Evolutionary conservation across 1,140 invertebrate species (phyloP), one percentile per base, ranked within the genome.

Genomic region (Diprion similis): DNA sequence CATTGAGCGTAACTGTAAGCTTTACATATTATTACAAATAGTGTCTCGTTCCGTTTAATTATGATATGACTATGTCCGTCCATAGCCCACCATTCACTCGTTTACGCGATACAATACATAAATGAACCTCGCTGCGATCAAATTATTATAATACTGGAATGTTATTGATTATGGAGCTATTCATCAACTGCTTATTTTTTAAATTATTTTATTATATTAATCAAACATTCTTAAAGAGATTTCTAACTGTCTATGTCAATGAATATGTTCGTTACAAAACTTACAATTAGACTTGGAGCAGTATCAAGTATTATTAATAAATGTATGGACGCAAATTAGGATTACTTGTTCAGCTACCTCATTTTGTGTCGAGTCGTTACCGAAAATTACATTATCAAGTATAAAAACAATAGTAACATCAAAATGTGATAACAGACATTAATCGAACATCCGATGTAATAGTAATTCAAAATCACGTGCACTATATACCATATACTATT

Each of bases 51-150:
- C 51, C 0, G 51, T 77, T 83, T 83, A 84, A 71, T 72, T 86
- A 86, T 84, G 77, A 83, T 84, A 86, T 86, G 84, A 86, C 83
- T 86, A 86, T 83, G 81, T 87, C 84, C 85, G 85, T 83, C 85
- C 86, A 81, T 80, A 79, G 77, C 80, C 79, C 80, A 75, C 48
- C 73, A 80, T 70, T 80, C 73, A 65, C 71, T 73, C 73, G 46
- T 73, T 59, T 59, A 59, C 6, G 80, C 45, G 18, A 17, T 70
- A 70, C 19, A 70, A 18, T 46, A 46, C 9, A 46, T 46, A 45
- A 18, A n/a, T 47, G 69, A 17, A 70, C 76, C 51, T 66, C 73
- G 79, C 74, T 76, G 74, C 72, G 78, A 81, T 78, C 78, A 79
- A 81, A 81, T 81, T 59, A 59, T 59, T 8, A 59, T 59, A 59